Base-by-base conservation (phyloP, 1,140 invertebrate genomes). In the Drosophila littoralis region DNA sequence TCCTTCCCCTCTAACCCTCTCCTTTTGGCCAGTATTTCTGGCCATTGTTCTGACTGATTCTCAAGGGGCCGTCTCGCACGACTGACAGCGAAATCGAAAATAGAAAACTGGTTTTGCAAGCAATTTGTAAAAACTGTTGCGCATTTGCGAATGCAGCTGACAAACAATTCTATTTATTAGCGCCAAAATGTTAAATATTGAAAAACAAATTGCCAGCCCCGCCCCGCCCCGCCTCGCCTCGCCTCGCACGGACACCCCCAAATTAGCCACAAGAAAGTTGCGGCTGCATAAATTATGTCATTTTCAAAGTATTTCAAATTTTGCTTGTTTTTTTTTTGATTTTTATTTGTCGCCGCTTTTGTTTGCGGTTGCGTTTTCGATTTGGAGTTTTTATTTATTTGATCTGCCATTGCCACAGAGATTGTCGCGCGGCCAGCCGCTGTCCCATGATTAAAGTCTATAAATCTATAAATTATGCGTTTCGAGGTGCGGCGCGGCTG, bases 11-110 rank as follows among this genome's bases (percentile, higher is more conserved):
- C 10, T 1, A 15, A n/a, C 12, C 38, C 7, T 12, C 12, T 10
- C 48, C n/a, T 15, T 55, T 15, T 42, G 17, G 36, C 8, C 36
- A 8, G 33, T 5, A 15, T 28, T n/a, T 17, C 13, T 35, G 22
- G 9, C 58, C 43, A 69, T 69, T 74, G 71, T 61, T 55, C 64
- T 74, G 48, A 46, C 33, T 17, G 10, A 35, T 72, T 17, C 54
- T 68, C 64, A 73, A 73, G 70, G 64, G 54, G 48, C 35, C 50
- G 50, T 61, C 61, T 38, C 42, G 57, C 71, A 74, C 65, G 65
- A 61, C 38, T 61, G 57, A 28, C 36, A 48, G 10, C 40, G 42
- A 61, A 61, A 61, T 40, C 46, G 22, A 67, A 59, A 68, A 51
- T 7, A 42, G 13, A 50, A 50, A 59, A 32, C 15, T 36, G 52